Conservation (phyloP, 2,797 vertebrate genomes). For the Rallus crepitans region DNA sequence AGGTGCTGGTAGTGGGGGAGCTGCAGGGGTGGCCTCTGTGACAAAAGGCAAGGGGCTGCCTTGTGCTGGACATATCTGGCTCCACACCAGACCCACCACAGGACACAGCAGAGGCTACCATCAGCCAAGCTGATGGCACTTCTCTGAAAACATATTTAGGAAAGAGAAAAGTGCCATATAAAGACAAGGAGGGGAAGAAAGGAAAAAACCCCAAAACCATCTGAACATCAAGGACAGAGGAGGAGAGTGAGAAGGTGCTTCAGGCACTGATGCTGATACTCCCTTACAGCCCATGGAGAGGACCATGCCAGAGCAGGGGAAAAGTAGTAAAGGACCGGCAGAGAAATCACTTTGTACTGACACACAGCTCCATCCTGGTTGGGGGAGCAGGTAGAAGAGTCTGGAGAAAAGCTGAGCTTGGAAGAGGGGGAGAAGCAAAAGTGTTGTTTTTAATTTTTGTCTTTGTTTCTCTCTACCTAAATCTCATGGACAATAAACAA, state of each 20-base stretch:
- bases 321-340: neutral
- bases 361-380: neutral
- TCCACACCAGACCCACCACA: neutral
- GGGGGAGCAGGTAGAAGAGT: accelerated
- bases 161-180: neutral
- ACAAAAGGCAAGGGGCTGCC: neutral
- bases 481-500: neutral
- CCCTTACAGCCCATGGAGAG: neutral
- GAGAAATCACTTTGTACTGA: neutral
- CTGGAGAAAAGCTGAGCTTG: neutral
- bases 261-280: neutral
- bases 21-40: neutral
- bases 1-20: neutral
- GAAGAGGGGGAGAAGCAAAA: neutral
- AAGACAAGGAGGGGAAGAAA: accelerated
- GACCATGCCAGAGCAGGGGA: neutral
- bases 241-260: neutral
- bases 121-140: neutral
- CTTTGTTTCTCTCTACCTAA: neutral
- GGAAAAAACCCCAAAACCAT: no score
- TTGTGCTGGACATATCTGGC: neutral
- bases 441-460: neutral
- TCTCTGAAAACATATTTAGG: neutral
- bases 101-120: neutral
- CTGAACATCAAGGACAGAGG: neutral